Evolutionary conservation across 2,797 vertebrate species (phyloP).

Genomic region (Pristis pectinata): DNA sequence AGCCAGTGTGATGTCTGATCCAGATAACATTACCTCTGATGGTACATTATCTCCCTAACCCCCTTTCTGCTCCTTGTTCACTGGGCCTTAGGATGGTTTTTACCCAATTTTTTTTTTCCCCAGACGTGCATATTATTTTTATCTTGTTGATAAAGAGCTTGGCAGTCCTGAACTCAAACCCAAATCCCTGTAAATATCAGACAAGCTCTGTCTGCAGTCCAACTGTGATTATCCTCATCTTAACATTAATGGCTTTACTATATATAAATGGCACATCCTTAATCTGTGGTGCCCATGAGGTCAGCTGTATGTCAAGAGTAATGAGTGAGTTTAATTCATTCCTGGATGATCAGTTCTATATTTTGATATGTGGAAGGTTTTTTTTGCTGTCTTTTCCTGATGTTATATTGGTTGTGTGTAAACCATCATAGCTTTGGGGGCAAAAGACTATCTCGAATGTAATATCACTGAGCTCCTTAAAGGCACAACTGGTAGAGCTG

Average conservation of each 20-base stretch:
- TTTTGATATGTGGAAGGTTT: background rate
- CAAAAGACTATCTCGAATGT: background rate
- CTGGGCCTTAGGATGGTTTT: background rate
- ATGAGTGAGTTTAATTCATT: background rate
- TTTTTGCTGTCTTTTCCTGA: background rate
- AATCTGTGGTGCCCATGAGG: background rate
- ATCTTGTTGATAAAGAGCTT: conserved; percentile 14
- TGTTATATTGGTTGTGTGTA: background rate
- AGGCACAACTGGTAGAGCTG: too few relatives aligned
- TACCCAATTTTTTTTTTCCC: background rate
- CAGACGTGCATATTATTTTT: background rate
- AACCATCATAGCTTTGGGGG: background rate
- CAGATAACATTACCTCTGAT: background rate
- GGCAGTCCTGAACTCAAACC: background rate
- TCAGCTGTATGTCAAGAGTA: background rate
- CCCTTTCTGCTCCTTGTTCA: background rate
- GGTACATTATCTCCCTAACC: background rate
- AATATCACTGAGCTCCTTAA: background rate
- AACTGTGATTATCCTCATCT: background rate
- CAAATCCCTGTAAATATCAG: background rate
- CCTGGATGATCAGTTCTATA: background rate
- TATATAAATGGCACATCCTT: background rate
- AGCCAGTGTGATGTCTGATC: background rate
- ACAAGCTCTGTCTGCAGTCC: background rate
- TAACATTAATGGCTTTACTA: conserved; percentile 5